Conservation (phyloP, 2,888 invertebrate species). For the Exocentrus adspersus region DNA sequence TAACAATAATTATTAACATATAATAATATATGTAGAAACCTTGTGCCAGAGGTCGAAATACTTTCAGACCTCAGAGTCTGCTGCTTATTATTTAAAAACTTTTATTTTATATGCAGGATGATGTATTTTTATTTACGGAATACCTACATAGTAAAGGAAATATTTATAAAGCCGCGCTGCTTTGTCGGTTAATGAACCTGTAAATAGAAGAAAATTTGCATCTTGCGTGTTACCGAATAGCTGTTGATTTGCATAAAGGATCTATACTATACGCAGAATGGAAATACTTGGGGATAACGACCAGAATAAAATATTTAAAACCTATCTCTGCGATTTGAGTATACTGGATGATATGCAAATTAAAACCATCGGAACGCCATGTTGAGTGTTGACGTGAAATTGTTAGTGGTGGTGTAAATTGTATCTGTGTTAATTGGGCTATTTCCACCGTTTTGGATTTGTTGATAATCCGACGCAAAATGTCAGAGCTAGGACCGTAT, state of each 20-base stretch:
- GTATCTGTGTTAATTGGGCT: too few relatives aligned
- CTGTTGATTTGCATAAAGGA: neutral
- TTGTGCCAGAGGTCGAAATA: slow-evolving; percentile 3
- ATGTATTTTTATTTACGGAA: neutral
- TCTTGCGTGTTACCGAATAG: neutral
- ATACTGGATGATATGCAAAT: too few relatives aligned
- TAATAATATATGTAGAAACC: neutral
- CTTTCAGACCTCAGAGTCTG: neutral
- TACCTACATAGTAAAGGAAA: neutral
- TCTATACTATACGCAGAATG: too few relatives aligned
- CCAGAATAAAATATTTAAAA: too few relatives aligned
- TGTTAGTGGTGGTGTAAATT: too few relatives aligned
- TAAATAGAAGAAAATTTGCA: neutral
- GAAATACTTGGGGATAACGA: too few relatives aligned
- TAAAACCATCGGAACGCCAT: too few relatives aligned
- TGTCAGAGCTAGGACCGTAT: too few relatives aligned
- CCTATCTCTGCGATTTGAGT: too few relatives aligned
- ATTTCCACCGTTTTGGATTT: too few relatives aligned
- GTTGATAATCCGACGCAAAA: too few relatives aligned
- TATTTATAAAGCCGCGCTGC: neutral
- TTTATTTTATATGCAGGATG: neutral
- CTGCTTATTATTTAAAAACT: neutral
- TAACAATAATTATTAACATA: neutral
- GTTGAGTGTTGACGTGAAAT: too few relatives aligned
- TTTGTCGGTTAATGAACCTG: neutral